Base-by-base conservation (phyloP, 2,797 vertebrate species). In the Steatocranus sp. region DNA sequence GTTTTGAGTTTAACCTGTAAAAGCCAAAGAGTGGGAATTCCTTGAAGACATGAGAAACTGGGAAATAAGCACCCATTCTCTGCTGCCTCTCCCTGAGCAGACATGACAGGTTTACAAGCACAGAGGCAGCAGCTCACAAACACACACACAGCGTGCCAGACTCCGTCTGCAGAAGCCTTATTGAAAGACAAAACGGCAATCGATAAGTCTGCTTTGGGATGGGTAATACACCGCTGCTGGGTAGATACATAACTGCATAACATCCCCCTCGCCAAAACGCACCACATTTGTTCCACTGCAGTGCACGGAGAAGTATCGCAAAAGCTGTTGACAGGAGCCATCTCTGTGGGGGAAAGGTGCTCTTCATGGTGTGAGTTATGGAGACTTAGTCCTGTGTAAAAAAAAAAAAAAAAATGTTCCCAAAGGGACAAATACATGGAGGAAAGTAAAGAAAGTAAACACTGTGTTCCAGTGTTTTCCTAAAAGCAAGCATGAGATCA, bases 271-370 rank as follows among this genome's bases (percentile, higher is more conserved):
- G 17, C 58, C 54, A 81, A 77, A 90, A 83, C 1, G 5, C 20
- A 49, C 36, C 11, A 2, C 4, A 58, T 91, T 91, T 89, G 83
- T 91, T 93, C 85, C 88, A 85, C 68, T 75, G 50, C 77, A 80
- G 75, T 87, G 82, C 78, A 84, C 32, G 1, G 6, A 53, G 70
- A 81, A 58, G 56, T 46, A 46, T 30, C 73, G 74, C 78, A 66
- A 76, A 83, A 82, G 77, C 87, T 87, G 66, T 83, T 88, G 78
- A 85, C 86, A 86, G 78, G 51, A 32, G 36, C 73, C 73, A n/a
- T 73, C 63, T 76, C 74, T 18, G 58, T 76, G 32, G 23, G 27
- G 15, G 49, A 70, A 76, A 79, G 76, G 70, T 78, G 86, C 61
- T 86, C 49, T n/a, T 53, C 34, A n/a, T 61, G 46, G 30, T 79